Evolutionary conservation across 2,797 vertebrate species (phyloP).

Genomic region (Rhabdophis nuchalis): DNA sequence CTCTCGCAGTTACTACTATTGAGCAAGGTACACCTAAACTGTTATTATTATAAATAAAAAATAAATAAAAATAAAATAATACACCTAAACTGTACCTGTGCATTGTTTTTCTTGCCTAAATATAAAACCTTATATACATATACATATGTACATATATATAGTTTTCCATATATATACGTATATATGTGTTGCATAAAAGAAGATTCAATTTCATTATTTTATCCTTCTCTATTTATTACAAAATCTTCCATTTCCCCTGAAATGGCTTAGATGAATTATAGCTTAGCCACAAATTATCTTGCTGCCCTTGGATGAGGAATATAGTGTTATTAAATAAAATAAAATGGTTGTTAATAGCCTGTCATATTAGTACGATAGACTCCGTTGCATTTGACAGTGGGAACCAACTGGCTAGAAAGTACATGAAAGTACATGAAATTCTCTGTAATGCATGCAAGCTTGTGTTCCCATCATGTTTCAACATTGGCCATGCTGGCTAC

Average conservation of each 20-base stretch:
- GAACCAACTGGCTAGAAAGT: neutral
- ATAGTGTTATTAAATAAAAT: neutral
- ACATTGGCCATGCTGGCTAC: neutral
- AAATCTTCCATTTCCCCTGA: neutral
- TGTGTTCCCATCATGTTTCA: neutral
- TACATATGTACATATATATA: neutral
- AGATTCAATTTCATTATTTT: neutral
- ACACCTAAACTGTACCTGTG: too few relatives aligned
- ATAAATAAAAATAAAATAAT: too few relatives aligned
- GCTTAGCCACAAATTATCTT: neutral
- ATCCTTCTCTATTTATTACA: neutral
- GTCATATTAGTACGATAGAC: neutral
- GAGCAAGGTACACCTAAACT: too few relatives aligned
- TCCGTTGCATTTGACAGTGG: neutral
- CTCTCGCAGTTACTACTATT: too few relatives aligned
- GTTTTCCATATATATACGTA: too few relatives aligned
- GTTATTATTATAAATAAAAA: too few relatives aligned
- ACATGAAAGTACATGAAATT: neutral
- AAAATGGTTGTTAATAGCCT: neutral
- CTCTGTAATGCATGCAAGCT: neutral
- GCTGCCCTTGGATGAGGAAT: neutral
- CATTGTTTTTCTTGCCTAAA: too few relatives aligned
- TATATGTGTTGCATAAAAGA: neutral
- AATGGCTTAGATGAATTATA: neutral
- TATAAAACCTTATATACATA: too few relatives aligned